Evolutionary conservation across 2,113 vertebrate species (phyloP), one percentile per base, ranked within the genome.

Genomic region (Spea bombifrons): DNA sequence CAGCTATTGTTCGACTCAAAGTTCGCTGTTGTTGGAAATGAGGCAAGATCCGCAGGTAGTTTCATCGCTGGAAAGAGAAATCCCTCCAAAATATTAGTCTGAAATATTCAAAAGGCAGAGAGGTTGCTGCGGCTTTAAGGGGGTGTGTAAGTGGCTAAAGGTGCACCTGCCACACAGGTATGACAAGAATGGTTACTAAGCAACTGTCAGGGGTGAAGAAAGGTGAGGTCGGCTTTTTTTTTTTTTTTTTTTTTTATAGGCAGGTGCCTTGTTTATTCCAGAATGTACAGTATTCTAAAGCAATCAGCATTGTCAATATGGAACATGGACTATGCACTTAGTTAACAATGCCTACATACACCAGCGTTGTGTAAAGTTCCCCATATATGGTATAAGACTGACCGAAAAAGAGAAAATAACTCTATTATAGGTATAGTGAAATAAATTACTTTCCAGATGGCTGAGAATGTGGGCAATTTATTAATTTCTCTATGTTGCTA

Each of bases 121-220:
- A 45, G 74, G 82, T 73, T 75, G 30, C 82, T 86, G 86, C 84
- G 78, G 82, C 88, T 89, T 86, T 87, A 86, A 86, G 81, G 83
- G 84, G 84, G 81, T 84, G 87, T 82, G 85, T 81, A 72, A 77
- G 83, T 84, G 85, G 84, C 86, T 83, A 73, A 10, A 83, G 84
- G 82, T 80, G 84, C 88, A 88, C 88, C 88, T 85, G 88, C 82
- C 78, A 69, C 87, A 87, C 88, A 86, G 88, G 88, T 87, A 88
- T 84, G 84, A 84, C 88, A 80, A 82, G 87, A 85, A 87, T 78
- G 85, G 88, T 87, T 86, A 81, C 88, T 66, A 85, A 83, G 87
- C 86, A 86, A 86, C 86, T 86, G 87, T 87, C 85, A 82, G 87
- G 72, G 86, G 86, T 88, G 87, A 87, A 81, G 85, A 84, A 86